A percentile compares a stretch with the other conserved stretches of the same genome.
phyloP scores from a whole-genome alignment of 2,113 vertebrate species.

The Kryptolebias marmoratus region DNA sequence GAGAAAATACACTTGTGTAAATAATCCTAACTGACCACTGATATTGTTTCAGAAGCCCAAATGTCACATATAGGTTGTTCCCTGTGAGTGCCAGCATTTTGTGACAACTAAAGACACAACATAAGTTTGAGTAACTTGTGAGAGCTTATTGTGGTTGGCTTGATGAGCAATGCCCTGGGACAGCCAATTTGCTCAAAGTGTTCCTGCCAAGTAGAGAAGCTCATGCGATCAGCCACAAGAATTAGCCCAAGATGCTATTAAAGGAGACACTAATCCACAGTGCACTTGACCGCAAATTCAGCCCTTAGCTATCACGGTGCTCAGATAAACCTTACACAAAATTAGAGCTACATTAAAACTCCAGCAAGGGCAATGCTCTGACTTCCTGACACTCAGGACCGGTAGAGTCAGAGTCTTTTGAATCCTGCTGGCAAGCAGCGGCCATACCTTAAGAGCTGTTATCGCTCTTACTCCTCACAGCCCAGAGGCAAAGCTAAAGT shows the following conservation, averaged over 20 bases:
- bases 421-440: slow-evolving; percentile 2
- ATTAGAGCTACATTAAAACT: slow-evolving; percentile 51
- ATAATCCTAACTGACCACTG: background rate
- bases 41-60: background rate
- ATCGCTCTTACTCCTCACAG: slow-evolving; percentile 32
- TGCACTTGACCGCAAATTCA: slow-evolving; percentile 70
- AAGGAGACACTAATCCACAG: slow-evolving; percentile 71
- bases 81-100: background rate
- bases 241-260: slow-evolving; percentile 71
- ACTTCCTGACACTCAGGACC: slow-evolving; percentile 36
- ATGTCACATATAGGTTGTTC: slow-evolving; percentile 9
- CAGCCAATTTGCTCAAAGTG: slow-evolving; percentile 52
- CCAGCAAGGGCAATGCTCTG: slow-evolving; percentile 12
- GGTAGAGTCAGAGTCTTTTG: slow-evolving; percentile 23
- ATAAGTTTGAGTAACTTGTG: slow-evolving; percentile 39
- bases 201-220: slow-evolving; percentile 57
- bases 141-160: slow-evolving; percentile 24
- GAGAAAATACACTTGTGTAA: too few species aligned
- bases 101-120: slow-evolving; percentile 1
- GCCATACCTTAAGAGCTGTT: slow-evolving; percentile 34
- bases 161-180: slow-evolving; percentile 51
- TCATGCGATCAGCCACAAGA: slow-evolving; percentile 63
- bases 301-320: slow-evolving; percentile 44
- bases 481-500: slow-evolving; percentile 18
- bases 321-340: slow-evolving; percentile 64